phyloP scores from a whole-genome alignment of 2,113 vertebrate genomes.

The Glaucidium brasilianum region DNA sequence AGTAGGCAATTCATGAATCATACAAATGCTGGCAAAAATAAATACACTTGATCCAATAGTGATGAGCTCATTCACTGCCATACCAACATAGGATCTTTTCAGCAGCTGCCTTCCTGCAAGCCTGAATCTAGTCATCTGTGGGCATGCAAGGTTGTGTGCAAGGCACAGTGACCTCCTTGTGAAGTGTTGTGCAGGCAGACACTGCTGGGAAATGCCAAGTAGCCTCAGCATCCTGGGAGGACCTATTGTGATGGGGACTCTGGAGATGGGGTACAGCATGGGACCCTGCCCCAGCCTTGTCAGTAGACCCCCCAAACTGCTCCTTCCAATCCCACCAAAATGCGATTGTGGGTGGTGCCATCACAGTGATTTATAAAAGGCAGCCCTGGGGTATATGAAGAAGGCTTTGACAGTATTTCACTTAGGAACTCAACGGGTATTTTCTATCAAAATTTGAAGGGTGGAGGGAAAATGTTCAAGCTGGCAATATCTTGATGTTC shows the following conservation, averaged over 20 bases:
- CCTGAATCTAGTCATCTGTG: neutral
- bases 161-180: neutral
- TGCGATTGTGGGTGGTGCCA: neutral
- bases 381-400: neutral
- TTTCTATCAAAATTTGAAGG: neutral
- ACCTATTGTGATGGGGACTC: rapidly evolving
- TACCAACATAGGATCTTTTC: neutral
- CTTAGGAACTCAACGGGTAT: neutral
- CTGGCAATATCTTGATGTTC: neutral
- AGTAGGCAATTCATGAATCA: conserved; percentile 37
- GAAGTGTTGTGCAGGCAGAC: neutral
- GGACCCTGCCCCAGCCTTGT: neutral
- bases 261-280: rapidly evolving
- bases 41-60: neutral
- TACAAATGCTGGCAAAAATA: conserved; percentile 45
- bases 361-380: neutral
- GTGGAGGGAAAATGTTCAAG: neutral
- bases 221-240: neutral
- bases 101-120: neutral
- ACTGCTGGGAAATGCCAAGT: neutral
- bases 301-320: neutral
- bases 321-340: rapidly evolving
- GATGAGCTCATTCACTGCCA: conserved; percentile 11
- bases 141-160: neutral
- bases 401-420: neutral